Conservation (phyloP, 2,888 invertebrate genomes). For the Aphidius colemani region DNA sequence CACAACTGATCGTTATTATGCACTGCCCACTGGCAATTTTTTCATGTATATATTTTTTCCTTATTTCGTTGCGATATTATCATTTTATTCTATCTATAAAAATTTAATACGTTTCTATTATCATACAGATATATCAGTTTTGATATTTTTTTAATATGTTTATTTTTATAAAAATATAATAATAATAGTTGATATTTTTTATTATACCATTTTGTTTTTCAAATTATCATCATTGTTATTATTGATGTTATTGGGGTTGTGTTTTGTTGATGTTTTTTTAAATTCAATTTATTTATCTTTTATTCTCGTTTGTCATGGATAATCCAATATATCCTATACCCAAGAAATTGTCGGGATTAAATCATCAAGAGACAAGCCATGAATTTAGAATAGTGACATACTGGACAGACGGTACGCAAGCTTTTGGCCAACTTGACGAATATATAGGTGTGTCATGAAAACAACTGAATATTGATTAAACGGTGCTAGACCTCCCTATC, state of each 20-base stretch:
- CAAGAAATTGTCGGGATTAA: background rate
- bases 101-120: too few species aligned
- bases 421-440: slow-evolving; percentile 2
- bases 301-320: background rate
- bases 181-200: too few species aligned
- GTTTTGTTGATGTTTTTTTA: background rate
- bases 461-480: slow-evolving; percentile 53
- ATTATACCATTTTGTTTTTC: too few species aligned
- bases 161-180: background rate
- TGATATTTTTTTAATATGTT: background rate
- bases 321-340: background rate
- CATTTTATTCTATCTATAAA: background rate
- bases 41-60: slow-evolving; percentile 4
- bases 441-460: slow-evolving; percentile 33
- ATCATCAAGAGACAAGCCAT: background rate
- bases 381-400: slow-evolving; percentile 5
- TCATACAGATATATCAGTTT: background rate
- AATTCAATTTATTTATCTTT: slow-evolving; percentile 1
- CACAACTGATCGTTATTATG: slow-evolving; percentile 9
- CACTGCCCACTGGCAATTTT: slow-evolving; percentile 11
- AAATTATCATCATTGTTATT: too few species aligned
- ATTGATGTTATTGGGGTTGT: too few species aligned
- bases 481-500: slow-evolving; percentile 23
- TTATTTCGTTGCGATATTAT: background rate
- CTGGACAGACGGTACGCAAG: background rate